Conservation (phyloP, 2,113 vertebrate species). For the Panthera tigris region DNA sequence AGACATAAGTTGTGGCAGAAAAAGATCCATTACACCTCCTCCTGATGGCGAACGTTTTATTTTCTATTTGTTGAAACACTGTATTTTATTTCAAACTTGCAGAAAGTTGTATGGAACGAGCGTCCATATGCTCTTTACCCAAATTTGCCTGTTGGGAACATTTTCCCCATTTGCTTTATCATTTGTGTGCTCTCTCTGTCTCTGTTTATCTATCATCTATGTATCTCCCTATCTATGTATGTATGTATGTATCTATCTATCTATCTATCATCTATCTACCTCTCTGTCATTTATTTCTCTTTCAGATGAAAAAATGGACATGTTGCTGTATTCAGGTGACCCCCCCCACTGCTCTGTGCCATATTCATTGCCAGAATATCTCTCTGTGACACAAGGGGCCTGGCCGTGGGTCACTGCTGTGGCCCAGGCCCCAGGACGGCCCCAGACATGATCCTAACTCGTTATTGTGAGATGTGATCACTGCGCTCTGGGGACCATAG, state of each 20-base stretch:
- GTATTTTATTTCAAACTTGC: background rate
- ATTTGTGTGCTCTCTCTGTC: background rate
- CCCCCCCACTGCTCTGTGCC: background rate
- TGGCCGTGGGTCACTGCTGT: background rate
- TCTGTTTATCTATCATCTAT: no score
- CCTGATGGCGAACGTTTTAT: background rate
- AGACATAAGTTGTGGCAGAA: background rate
- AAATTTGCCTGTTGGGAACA: background rate
- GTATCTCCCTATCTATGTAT: background rate
- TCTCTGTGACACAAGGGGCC: background rate
- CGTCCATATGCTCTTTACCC: background rate
- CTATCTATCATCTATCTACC: background rate
- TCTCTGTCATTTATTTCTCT: background rate
- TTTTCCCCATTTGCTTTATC: background rate
- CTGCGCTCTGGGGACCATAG: fast-evolving
- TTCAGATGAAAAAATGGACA: background rate
- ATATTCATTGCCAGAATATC: background rate
- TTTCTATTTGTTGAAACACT: background rate
- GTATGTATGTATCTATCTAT: background rate
- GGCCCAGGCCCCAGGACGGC: no score
- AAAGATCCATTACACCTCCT: background rate
- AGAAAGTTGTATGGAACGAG: background rate
- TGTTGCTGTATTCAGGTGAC: background rate
- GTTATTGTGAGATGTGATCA: background rate
- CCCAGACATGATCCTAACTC: fast-evolving